Evolutionary conservation across 1,140 invertebrate species (phyloP), one percentile per base, ranked within the genome.

Genomic region (Luehdorfia chinensis): DNA sequence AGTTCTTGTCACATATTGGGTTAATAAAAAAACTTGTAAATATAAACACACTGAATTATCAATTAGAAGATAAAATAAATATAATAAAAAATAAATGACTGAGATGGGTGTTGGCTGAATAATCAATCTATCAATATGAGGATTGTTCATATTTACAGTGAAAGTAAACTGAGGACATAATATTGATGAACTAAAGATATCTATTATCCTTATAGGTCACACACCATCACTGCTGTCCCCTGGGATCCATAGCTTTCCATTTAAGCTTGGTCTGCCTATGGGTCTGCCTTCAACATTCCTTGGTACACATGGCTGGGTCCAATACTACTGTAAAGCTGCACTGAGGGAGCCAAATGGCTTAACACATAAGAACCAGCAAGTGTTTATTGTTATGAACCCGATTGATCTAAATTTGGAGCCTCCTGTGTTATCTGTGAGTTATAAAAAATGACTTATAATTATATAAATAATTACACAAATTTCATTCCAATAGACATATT

Each of bases 341-440:
- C 87, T 97, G 0, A 88, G 95, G 36, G 96, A 97, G 76, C 94
- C 95, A 1, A 95, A 94, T 58, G 96, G 96, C 1, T 86, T 98
- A 6, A 95, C 94, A 2, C 96, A 98, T 74, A 97, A 98, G 86
- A 97, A 97, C 76, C 96, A 98, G 80, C 96, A 97, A 88, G 96
- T 97, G 4, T 98, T 98, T 77, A 97, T 98, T 61, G 95, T 98
- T 0, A 97, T 98, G 95, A 97, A 96, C 83, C 96, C 96, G 0
- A 97, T 98, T 47, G 96, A 98, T 87, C 87, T 98, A 50, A 97
- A 97, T 84, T 86, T 96, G 66, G 96, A 97, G 70, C 95, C 95
- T 18, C 91, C 94, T 1, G 92, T 96, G 57, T 86, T 98, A 51
- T 91, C 94, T 69, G 96, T 97, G 89, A 92, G 92, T 90, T 51